These are phyloP conservation scores for Holothuria scabra DNA, from an alignment of 53 echinoderm and acorn worm genomes.

Conservation along the genomic window DNA sequence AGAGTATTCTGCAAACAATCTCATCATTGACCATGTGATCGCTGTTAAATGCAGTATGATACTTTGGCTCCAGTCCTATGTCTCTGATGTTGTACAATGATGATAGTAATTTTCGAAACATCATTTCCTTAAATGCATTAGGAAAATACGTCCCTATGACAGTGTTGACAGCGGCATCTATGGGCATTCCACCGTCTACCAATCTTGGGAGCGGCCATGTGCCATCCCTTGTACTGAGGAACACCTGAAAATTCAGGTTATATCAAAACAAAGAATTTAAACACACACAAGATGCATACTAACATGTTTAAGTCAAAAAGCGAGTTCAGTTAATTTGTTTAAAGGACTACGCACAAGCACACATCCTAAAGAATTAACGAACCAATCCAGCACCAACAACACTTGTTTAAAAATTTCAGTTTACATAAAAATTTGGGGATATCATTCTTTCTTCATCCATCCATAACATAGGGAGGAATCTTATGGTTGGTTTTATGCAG, in stretches of 20 bases:
- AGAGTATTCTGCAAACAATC: constrained; percentile 58
- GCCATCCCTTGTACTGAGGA: constrained; percentile 67
- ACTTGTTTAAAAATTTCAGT: too few relatives aligned
- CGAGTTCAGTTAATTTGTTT: too few relatives aligned
- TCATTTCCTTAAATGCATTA: background rate
- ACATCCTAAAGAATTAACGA: too few relatives aligned
- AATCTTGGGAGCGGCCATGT: constrained; percentile 54
- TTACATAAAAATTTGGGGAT: too few relatives aligned
- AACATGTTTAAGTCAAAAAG: too few relatives aligned
- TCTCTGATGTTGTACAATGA: constrained; percentile 43
- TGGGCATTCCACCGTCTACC: constrained; percentile 43
- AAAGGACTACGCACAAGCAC: too few relatives aligned
- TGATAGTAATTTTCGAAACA: constrained; percentile 11
- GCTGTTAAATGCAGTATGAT: constrained; percentile 15
- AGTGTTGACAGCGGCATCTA: constrained; percentile 46
- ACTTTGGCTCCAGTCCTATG: constrained; percentile 51
- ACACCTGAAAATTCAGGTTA: constrained; percentile 15
- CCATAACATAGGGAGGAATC: too few relatives aligned
- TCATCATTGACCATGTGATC: constrained; percentile 66
- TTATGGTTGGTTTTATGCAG: too few relatives aligned
- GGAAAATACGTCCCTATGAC: constrained; percentile 44
- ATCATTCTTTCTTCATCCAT: too few relatives aligned
- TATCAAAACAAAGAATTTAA: too few relatives aligned
- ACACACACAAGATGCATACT: too few relatives aligned
- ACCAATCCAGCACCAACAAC: too few relatives aligned